phyloP scores from a whole-genome alignment of 2,797 vertebrate genomes.

The Triplophysa bombifrons region DNA sequence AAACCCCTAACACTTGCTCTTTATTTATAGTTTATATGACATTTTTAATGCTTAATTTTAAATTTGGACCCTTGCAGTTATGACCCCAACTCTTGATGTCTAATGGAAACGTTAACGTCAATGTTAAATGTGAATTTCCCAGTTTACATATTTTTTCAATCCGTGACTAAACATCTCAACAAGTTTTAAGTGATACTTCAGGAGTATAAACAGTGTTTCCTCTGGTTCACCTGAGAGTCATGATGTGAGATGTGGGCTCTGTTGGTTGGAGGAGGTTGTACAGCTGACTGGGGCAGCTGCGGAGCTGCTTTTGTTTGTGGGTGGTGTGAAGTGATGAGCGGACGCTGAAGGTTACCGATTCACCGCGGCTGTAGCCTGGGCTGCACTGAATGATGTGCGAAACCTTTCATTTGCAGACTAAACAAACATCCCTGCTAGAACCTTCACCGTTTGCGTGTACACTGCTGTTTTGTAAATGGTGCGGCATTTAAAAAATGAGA shows the following conservation, averaged over 20 bases:
- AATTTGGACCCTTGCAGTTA: no score
- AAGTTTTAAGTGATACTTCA: neutral
- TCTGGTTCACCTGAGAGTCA: neutral
- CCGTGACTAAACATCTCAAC: neutral
- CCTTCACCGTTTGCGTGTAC: slow-evolving; percentile 5
- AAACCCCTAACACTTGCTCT: no score
- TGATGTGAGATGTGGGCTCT: neutral
- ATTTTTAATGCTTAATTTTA: no score
- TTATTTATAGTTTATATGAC: no score
- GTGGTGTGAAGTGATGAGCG: slow-evolving; percentile 56
- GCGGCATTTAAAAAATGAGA: neutral
- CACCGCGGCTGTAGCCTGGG: slow-evolving; percentile 32
- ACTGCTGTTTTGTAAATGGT: slow-evolving; percentile 10
- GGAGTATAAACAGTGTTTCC: neutral
- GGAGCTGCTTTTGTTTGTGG: slow-evolving; percentile 54
- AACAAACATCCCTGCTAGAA: slow-evolving; percentile 25
- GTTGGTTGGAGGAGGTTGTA: slow-evolving; percentile 47
- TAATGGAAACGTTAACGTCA: no score
- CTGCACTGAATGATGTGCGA: slow-evolving; percentile 47
- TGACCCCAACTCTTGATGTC: no score
- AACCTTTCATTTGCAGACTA: slow-evolving; percentile 41
- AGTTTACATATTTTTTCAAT: neutral
- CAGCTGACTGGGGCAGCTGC: slow-evolving; percentile 58
- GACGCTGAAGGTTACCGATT: slow-evolving; percentile 56
- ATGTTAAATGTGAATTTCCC: no score